Evolutionary conservation across 2,113 vertebrate genomes (phyloP), one percentile per base, ranked within the genome.

Genomic region (Beaufortia kweichowensis): DNA sequence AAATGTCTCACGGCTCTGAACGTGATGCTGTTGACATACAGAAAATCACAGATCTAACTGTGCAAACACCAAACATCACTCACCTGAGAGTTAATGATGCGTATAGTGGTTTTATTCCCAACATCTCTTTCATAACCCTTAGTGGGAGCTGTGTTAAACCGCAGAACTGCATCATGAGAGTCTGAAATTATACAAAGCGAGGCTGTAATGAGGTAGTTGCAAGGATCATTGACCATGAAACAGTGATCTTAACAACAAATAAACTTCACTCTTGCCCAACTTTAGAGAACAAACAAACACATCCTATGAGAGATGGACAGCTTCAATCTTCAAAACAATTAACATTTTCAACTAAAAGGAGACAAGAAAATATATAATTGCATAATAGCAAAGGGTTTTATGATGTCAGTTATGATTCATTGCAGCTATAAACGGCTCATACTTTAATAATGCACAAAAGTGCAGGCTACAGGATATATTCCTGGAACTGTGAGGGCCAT

Each of bases 51-150:
- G 4, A 28, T 69, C 8, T 39, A 15, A 3, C 12, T 4, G 29
- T 21, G 29, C 29, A 71, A 65, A 35, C 23, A 63, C 68, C 50
- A 35, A 71, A 71, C 15, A 1, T 4, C 2, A 24, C 91, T 91
- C 90, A 98, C 98, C 95, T 98, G 96, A 3, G 98, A 99, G 83
- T 99, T 99, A 84, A 99, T 95, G 86, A 99, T 95, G 71, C 98
- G 94, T 67, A 98, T 84, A 0, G 96, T 98, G 69, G 98, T 99
- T 92, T 96, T 98, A 87, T 92, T 98, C 63, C 98, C 98, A 75
- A 99, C 98, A 76, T 99, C 98, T 83, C 91, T 92, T 88, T 98
- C 96, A 59, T 95, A 99, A 61, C 94, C 95, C 68, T 87, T 90
- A 1, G 96, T 98, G 19, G 98, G 98, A 12, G 97, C 98, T 8